Base-by-base conservation (phyloP, 1,140 invertebrate genomes). In the Sminthurides bifidus region DNA sequence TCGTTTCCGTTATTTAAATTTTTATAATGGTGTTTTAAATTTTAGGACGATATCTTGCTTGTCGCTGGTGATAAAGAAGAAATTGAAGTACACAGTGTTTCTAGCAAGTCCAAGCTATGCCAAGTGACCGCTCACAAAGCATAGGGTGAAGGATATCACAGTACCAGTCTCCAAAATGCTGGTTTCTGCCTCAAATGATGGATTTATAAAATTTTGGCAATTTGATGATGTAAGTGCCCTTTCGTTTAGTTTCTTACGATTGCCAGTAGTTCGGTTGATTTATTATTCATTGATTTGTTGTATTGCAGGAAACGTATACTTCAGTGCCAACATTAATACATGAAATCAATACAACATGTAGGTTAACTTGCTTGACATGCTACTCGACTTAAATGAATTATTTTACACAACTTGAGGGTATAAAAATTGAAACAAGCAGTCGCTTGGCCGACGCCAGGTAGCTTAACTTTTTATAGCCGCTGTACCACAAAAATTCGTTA, bases 191-290 rank as follows among this genome's bases (percentile, higher is more conserved):
- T 82, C 82, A 1, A 89, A 84, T 72, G 76, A 79, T 38, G 86
- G 87, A 0, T 78, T 82, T 68, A 76, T 91, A 35, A 87, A 86
- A 73, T 64, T 87, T 0, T 91, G 85, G 85, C 74, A 69, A 17
- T 67, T 74, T 30, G 65, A 72, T 8, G 53, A 56, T 15, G 62
- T 64, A 49, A 35, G 48, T 53, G 12, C 21, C n/a, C 41, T 14
- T 21, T 23, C 10, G 24, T 43, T 17, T 17, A 43, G 27, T 48
- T 48, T 44, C 10, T 44, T 14, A 12, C 12, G 10, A 21, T 44
- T 44, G 41, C 21, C 21, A 44, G 41, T 19, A 26, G 19, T 48
- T 19, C 45, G 29, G n/a, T 12, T 30, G 5, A n/a, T 26, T 8
- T 5, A 26, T 14, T 23, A 14, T 43, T 14, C 8, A 23, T 21